Conservation (phyloP, 2,113 vertebrate genomes). For the Balaenoptera acutorostrata region DNA sequence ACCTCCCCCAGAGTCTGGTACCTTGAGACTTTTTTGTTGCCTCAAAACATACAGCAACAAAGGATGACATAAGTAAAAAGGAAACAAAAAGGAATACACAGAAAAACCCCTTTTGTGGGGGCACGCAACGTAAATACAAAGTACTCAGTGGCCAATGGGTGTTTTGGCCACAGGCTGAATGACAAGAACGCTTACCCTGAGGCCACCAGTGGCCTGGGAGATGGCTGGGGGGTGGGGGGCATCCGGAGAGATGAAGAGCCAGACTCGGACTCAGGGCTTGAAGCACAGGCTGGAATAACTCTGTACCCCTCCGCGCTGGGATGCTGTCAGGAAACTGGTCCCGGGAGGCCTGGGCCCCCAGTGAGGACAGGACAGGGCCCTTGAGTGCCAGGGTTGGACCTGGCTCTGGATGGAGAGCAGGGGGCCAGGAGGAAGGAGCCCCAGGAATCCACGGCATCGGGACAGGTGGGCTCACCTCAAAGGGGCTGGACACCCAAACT, state of each 20-base stretch:
- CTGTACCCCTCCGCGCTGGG: neutral
- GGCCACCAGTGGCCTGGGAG: too few species aligned
- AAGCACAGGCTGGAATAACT: neutral
- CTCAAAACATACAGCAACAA: neutral
- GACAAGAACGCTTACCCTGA: too few species aligned
- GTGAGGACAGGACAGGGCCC: neutral
- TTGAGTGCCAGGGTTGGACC: neutral
- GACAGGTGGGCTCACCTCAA: too few species aligned
- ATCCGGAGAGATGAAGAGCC: too few species aligned
- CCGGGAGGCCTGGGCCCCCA: neutral
- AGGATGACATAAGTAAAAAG: neutral
- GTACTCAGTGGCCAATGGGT: accelerated
- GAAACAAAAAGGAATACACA: neutral
- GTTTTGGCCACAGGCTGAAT: neutral
- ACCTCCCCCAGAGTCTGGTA: neutral
- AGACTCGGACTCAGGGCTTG: neutral
- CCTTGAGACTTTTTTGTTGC: neutral
- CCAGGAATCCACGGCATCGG: accelerated
- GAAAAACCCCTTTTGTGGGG: neutral
- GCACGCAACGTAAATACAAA: accelerated
- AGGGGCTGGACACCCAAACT: neutral
- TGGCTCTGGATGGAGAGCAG: neutral
- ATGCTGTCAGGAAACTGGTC: neutral
- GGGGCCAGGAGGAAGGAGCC: neutral
- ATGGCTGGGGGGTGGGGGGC: accelerated